Evolutionary conservation across 2,888 invertebrate genomes (phyloP), one percentile per base, ranked within the genome.

Genomic region (Aphrophora alni): DNA sequence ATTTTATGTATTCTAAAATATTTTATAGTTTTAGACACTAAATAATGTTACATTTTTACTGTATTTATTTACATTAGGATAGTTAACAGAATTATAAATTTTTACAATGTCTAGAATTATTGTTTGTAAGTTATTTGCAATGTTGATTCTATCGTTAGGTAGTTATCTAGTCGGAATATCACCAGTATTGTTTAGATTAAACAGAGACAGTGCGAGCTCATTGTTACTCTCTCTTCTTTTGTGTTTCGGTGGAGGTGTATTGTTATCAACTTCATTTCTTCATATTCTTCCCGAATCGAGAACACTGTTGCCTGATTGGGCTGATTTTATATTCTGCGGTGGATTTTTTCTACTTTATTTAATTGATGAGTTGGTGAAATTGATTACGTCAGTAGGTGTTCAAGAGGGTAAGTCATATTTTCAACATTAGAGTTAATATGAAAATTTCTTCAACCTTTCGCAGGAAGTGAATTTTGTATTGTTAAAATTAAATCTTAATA

Each of bases 281-380:
- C 96, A 96, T 88, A 94, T 96, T 90, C 88, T 96, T 26, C 95
- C 95, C n/a, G 95, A 96, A 89, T 92, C 93, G 17, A 90, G 93
- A 77, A 91, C 92, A 82, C 88, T 89, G 80, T 87, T 93, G 73
- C 90, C 91, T 0, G 87, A 90, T 59, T 90, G 92, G 84, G 91
- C 93, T 0, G 95, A 95, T 87, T 87, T 94, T 0, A 88, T 92
- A 28, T 89, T 94, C 75, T 93, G 94, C 82, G 86, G 89, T 2
- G 95, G 95, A 0, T 95, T 95, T 86, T 92, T 95, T 80, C 84
- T 93, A 0, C 91, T 95, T 0, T 95, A 95, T 85, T 88, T 94
- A 21, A 90, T 94, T 4, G 95, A 95, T 85, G 95, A 95, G 86
- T 87, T 93, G 1, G 92, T 94, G 3, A 94, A 95, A 27, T 68